phyloP scores from a whole-genome alignment of 2,888 invertebrate species.

The Agrilus biguttatus region DNA sequence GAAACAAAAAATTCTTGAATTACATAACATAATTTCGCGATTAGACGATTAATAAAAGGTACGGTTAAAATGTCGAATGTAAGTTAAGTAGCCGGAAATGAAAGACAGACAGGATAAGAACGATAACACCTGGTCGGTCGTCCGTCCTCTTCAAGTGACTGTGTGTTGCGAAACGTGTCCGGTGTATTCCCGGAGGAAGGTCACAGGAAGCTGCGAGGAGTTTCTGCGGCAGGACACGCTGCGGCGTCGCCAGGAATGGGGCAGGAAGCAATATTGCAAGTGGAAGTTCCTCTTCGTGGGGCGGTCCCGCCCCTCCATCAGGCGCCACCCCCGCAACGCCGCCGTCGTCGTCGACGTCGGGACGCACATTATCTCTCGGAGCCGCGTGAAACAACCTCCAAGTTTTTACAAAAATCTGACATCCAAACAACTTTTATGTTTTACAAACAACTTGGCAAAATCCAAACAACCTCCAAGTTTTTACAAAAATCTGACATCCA shows the following conservation, averaged over 20 bases:
- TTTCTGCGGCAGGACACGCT: slow-evolving; percentile 28
- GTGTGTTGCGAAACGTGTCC: slow-evolving; percentile 7
- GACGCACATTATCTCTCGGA: slow-evolving; percentile 10
- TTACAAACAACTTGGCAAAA: too few relatives aligned
- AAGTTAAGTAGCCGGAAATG: neutral
- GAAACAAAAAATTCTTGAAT: too few relatives aligned
- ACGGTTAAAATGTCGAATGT: too few relatives aligned
- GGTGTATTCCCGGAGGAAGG: slow-evolving; percentile 22
- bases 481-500: too few relatives aligned
- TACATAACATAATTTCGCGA: too few relatives aligned
- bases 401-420: slow-evolving; percentile 6
- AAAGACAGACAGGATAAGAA: neutral
- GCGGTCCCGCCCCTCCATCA: slow-evolving; percentile 21
- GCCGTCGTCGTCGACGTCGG: slow-evolving; percentile 19
- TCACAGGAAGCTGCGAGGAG: slow-evolving; percentile 29
- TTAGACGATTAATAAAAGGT: too few relatives aligned
- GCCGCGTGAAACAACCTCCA: slow-evolving; percentile 9
- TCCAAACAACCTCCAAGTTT: too few relatives aligned
- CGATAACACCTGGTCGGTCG: too few relatives aligned
- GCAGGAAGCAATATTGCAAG: slow-evolving; percentile 36
- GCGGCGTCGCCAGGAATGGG: slow-evolving; percentile 26
- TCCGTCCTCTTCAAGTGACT: neutral
- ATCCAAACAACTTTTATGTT: too few relatives aligned
- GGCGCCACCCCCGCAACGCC: slow-evolving; percentile 14
- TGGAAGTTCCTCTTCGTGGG: slow-evolving; percentile 32